These are phyloP conservation scores for Hylomyscus alleni DNA, from an alignment of 2,797 vertebrate genomes.

Conservation along the genomic window DNA sequence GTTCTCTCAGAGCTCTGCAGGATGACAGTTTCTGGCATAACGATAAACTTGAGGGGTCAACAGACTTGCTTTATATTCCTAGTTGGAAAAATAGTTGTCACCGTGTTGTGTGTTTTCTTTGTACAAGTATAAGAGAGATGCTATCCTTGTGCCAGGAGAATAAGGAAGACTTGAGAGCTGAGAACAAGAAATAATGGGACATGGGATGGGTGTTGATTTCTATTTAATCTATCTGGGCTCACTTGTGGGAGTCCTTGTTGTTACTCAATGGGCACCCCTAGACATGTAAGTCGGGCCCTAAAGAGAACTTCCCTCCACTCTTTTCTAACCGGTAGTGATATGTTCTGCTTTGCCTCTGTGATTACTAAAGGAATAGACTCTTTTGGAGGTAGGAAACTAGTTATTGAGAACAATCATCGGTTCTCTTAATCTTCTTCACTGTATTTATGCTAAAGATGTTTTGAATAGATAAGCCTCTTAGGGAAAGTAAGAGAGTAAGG, in stretches of 20 bases:
- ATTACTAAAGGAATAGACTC: constrained; percentile 9
- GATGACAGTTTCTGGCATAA: constrained; percentile 26
- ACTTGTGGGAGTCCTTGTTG: constrained; percentile 33
- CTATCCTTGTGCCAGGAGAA: neutral
- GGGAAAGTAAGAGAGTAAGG: constrained; percentile 54
- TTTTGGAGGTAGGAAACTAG: constrained; percentile 51
- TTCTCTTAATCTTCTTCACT: constrained; percentile 50
- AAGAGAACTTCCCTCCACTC: constrained; percentile 39
- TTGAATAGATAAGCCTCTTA: constrained; percentile 1
- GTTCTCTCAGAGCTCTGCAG: neutral
- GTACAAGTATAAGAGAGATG: constrained; percentile 31
- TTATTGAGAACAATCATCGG: neutral
- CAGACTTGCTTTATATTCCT: neutral
- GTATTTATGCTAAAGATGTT: constrained; percentile 29
- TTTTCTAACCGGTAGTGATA: neutral
- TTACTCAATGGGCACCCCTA: neutral
- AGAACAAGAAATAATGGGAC: neutral
- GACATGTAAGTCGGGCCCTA: neutral
- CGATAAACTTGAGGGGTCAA: neutral
- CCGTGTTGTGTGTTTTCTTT: constrained; percentile 28
- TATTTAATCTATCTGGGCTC: neutral
- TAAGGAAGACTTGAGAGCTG: neutral
- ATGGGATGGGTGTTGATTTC: constrained; percentile 2
- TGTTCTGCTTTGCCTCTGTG: constrained; percentile 22
- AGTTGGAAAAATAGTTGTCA: constrained; percentile 53